Evolutionary conservation across 2,888 invertebrate genomes (phyloP).

Genomic region (Listrodromus nycthemerus): DNA sequence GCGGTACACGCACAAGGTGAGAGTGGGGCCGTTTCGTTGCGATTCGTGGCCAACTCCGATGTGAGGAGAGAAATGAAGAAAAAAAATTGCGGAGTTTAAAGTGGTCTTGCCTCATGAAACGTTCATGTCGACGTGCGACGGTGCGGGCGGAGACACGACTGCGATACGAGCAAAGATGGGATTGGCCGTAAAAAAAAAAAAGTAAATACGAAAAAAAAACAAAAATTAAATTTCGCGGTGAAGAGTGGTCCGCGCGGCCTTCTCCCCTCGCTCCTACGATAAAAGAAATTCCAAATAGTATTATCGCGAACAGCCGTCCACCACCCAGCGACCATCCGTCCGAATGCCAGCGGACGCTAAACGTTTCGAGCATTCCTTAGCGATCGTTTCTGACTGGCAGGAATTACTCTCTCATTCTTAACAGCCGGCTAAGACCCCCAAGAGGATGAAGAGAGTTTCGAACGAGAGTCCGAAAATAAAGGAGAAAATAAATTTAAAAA

Average conservation of each 20-base stretch:
- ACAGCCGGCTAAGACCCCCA: background rate
- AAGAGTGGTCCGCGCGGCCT: background rate
- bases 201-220: too few species aligned
- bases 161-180: too few species aligned
- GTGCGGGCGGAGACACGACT: too few species aligned
- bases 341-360: constrained; percentile 36
- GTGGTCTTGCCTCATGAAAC: too few species aligned
- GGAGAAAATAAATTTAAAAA: constrained; percentile 1
- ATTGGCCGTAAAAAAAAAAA: background rate
- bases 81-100: too few species aligned
- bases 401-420: constrained; percentile 11
- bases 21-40: background rate
- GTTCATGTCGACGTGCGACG: too few species aligned
- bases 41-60: background rate
- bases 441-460: background rate
- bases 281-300: constrained; percentile 4
- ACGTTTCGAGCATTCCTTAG: constrained; percentile 35
- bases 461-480: background rate
- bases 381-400: constrained; percentile 34
- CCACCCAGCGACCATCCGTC: constrained; percentile 4
- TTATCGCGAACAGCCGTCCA: constrained; percentile 13
- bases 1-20: background rate
- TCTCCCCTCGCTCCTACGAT: background rate
- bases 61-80: background rate
- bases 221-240: background rate